Evolutionary conservation across 2,888 invertebrate species (phyloP), one percentile per base, ranked within the genome.

Genomic region (Heliconius ethilla): DNA sequence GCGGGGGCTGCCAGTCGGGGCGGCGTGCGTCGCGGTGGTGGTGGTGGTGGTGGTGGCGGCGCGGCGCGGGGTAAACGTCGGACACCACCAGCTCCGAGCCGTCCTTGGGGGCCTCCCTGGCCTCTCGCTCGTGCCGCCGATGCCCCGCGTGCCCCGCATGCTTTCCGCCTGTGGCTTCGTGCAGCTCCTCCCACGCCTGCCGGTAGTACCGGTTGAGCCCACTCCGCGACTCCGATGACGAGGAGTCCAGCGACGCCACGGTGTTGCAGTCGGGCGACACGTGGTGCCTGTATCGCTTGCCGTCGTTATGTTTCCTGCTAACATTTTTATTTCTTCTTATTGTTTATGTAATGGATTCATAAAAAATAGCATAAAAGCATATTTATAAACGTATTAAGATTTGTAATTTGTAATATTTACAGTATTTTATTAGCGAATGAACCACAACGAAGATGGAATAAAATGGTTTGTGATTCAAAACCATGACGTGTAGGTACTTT

Each of bases 121-220:
- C 95, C 82, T 94, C 95, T 27, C 95, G 88, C 79, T 94, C 95
- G 82, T 89, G 91, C 45, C 90, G 84, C 75, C 90, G 85, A 75
- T 88, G 88, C 66, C 85, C 86, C 37, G 67, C n/a, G 77, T 89
- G 94, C 59, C 85, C 86, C 13, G 67, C n/a, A 77, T 89, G 94
- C 59, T 97, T 85, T 93, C 96, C 88, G 1, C 96, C 96, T 6
- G 97, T 96, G 7, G 97, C 96, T 89, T 98, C 97, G 89, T 98
- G 97, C 5, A 98, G 95, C 89, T 98, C 98, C 89, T 98, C 98
- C 98, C 98, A 98, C 4, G 98, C 98, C 89, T 98, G 97, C 45
- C 98, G 96, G 92, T 98, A 98, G 91, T 97, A 98, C 82, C 98
- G 96, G 89, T 98, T 98, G 81, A 98, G 95, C 55, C 97, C 97